phyloP scores from a whole-genome alignment of 2,888 invertebrate species.

The Drosophila histrio region DNA sequence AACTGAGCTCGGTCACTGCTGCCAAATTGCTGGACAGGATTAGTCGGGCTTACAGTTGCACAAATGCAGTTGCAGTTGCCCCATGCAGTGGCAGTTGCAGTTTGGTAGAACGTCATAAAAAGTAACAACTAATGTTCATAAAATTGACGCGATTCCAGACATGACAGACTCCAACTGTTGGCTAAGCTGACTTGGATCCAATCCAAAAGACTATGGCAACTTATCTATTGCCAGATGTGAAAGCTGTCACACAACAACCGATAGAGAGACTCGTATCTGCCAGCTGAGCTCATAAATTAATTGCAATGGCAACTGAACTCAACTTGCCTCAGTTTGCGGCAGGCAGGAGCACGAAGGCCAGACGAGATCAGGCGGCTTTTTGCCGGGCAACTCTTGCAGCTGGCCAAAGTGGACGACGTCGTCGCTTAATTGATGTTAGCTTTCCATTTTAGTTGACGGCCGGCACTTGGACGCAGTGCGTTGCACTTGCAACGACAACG shows the following conservation, averaged over 20 bases:
- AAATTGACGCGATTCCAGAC: slow-evolving; percentile 52
- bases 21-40: slow-evolving; percentile 71
- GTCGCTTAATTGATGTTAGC: slow-evolving; percentile 75
- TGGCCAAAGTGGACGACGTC: slow-evolving; percentile 29
- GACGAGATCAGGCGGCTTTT: slow-evolving; percentile 10
- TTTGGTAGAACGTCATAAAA: slow-evolving; percentile 51
- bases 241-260: slow-evolving; percentile 33
- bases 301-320: slow-evolving; percentile 35
- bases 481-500: slow-evolving; percentile 52
- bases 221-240: slow-evolving; percentile 65
- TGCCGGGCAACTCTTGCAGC: slow-evolving; percentile 24
- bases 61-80: slow-evolving; percentile 39
- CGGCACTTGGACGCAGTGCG: slow-evolving; percentile 40
- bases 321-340: neutral
- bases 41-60: slow-evolving; percentile 61
- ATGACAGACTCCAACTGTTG: slow-evolving; percentile 14
- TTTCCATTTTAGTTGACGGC: slow-evolving; percentile 79
- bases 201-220: slow-evolving; percentile 32
- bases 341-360: neutral
- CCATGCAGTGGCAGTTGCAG: slow-evolving; percentile 8
- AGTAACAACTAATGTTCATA: slow-evolving; percentile 55
- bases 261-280: neutral
- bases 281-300: slow-evolving; percentile 71
- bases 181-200: slow-evolving; percentile 49
- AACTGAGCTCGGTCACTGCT: slow-evolving; percentile 57